A percentile compares a stretch with the other conserved stretches of the same genome.
Conservation (phyloP, 2,113 vertebrate genomes). For the Ranitomeya imitator region DNA sequence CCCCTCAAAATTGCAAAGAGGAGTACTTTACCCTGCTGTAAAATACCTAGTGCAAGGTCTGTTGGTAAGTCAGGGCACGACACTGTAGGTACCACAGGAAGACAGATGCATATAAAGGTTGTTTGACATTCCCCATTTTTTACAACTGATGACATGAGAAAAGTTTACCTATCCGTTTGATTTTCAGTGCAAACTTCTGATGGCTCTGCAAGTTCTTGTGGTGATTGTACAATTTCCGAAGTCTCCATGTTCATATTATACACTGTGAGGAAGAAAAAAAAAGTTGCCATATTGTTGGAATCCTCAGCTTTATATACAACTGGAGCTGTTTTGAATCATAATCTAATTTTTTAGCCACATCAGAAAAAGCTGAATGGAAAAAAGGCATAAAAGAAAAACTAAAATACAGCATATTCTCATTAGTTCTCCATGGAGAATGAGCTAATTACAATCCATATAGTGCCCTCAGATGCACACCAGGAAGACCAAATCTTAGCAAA, state of each 20-base stretch:
- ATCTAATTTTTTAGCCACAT: not conserved
- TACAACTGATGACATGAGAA: not conserved
- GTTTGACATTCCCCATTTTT: not conserved
- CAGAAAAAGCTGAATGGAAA: not conserved
- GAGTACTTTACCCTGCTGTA: no score
- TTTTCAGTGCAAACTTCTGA: not conserved
- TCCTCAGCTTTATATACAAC: not conserved
- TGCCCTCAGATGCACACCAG: no score
- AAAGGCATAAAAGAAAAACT: not conserved
- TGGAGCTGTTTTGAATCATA: not conserved
- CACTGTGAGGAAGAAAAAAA: not conserved
- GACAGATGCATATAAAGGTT: not conserved
- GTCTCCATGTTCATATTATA: slow-evolving; percentile 17
- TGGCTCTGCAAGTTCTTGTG: not conserved
- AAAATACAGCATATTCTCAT: not conserved
- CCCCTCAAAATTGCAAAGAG: no score
- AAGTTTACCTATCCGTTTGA: not conserved
- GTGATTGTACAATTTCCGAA: not conserved
- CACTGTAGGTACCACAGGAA: no score
- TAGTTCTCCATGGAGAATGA: no score
- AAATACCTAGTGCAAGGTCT: no score
- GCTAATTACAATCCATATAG: no score
- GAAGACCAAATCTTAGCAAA: no score
- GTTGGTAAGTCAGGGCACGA: no score
- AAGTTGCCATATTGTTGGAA: not conserved